These are phyloP conservation scores for Haemorhous mexicanus DNA, from an alignment of 2,113 vertebrate species.

Conservation along the genomic window DNA sequence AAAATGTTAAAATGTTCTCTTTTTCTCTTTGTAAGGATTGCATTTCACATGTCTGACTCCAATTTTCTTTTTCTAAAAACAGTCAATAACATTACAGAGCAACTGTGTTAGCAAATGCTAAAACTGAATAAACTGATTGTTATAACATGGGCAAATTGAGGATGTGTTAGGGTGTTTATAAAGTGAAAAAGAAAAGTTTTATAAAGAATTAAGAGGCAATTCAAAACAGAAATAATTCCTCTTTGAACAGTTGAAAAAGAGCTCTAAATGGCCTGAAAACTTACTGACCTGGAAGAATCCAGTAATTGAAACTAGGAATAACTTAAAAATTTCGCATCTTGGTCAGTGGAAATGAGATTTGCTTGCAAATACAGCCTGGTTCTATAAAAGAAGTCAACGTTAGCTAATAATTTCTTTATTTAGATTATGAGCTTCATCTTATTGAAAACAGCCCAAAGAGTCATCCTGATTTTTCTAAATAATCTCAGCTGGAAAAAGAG, in stretches of 20 bases:
- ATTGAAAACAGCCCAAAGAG: neutral
- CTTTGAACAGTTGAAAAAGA: neutral
- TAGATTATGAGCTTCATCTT: neutral
- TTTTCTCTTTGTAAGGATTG: neutral
- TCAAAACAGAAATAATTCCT: neutral
- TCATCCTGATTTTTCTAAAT: neutral
- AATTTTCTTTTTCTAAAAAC: neutral
- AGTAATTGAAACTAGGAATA: neutral
- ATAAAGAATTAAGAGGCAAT: neutral
- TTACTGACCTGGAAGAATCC: neutral
- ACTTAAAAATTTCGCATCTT: neutral
- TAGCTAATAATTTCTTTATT: neutral
- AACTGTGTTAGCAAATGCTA: neutral
- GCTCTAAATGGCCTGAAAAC: neutral
- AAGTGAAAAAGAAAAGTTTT: neutral
- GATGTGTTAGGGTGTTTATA: neutral
- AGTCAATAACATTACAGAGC: neutral
- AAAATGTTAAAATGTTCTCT: neutral
- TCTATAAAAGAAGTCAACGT: neutral
- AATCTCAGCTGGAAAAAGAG: neutral
- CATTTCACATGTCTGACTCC: neutral
- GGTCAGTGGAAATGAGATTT: neutral
- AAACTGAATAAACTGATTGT: neutral
- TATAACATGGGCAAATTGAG: neutral
- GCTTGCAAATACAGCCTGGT: neutral